These are phyloP conservation scores for Drosophila sucinea DNA, from an alignment of 1,140 invertebrate species.

Conservation along the genomic window DNA sequence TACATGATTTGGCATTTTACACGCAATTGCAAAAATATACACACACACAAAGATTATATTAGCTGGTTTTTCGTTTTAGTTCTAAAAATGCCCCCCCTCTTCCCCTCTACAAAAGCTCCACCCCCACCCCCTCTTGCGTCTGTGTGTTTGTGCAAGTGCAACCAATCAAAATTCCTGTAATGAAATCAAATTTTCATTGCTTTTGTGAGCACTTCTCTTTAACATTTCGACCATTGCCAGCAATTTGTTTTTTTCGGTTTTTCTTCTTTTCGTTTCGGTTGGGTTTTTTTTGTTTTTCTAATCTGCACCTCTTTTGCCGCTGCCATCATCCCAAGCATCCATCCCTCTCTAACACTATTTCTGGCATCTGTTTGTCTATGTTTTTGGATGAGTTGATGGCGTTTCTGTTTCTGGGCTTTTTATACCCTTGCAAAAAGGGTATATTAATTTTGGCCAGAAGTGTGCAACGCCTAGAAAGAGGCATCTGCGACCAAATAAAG, in stretches of 20 bases:
- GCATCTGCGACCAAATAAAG: too few species aligned
- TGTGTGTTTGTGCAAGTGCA: slow-evolving; percentile 56
- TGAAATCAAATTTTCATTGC: slow-evolving; percentile 81
- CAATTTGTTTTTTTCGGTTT: slow-evolving; percentile 39
- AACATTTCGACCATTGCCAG: slow-evolving; percentile 52
- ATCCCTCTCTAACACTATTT: slow-evolving; percentile 1
- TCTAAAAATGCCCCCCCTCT: neutral
- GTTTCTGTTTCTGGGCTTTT: slow-evolving; percentile 46
- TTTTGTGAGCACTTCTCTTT: slow-evolving; percentile 65
- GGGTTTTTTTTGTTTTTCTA: slow-evolving; percentile 2
- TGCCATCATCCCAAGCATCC: neutral
- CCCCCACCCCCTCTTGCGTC: neutral
- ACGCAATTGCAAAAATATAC: neutral
- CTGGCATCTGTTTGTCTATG: slow-evolving; percentile 37
- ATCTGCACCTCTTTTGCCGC: slow-evolving; percentile 3
- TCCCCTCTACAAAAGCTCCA: neutral
- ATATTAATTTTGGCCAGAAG: too few species aligned
- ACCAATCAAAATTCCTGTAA: slow-evolving; percentile 79
- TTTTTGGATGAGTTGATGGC: slow-evolving; percentile 33
- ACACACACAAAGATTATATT: slow-evolving; percentile 4
- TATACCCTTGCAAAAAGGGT: too few species aligned
- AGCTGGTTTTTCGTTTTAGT: neutral
- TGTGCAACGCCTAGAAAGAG: too few species aligned
- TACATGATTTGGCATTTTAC: slow-evolving; percentile 23
- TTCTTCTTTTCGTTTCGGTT: slow-evolving; percentile 5